Evolutionary conservation across 1,140 invertebrate species (phyloP).

Genomic region (Notospermus geniculatus): DNA sequence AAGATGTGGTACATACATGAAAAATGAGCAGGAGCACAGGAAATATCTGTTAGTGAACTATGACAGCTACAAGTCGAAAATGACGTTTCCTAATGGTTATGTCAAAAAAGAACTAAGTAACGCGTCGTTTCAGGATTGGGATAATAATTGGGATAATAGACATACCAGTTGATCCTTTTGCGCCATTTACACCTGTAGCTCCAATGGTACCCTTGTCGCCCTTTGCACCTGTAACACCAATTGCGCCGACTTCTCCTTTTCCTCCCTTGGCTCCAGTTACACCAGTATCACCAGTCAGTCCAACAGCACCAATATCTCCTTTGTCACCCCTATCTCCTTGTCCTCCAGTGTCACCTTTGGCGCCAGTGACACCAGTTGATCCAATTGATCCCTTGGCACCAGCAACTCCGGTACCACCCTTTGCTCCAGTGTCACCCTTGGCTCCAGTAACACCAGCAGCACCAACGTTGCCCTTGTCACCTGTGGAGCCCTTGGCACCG

Average conservation of each 20-base stretch:
- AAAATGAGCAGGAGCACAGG: too few relatives aligned
- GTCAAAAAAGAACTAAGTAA: too few relatives aligned
- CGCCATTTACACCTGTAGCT: constrained; percentile 3
- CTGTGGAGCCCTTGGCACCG: too few relatives aligned
- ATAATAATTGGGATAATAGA: too few relatives aligned
- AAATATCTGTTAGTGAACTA: too few relatives aligned
- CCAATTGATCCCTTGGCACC: constrained; percentile 8
- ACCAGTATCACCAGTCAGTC: constrained; percentile 10
- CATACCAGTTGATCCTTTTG: too few relatives aligned
- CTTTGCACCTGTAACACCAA: not conserved
- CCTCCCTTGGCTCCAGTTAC: constrained; percentile 11
- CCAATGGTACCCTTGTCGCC: constrained; percentile 8
- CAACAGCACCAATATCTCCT: constrained; percentile 8
- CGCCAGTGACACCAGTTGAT: not conserved
- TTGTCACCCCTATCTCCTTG: not conserved
- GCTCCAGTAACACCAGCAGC: constrained; percentile 10
- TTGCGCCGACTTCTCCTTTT: constrained; percentile 4
- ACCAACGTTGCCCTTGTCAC: too few relatives aligned
- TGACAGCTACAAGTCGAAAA: too few relatives aligned
- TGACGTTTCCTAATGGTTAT: too few relatives aligned
- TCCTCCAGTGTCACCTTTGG: constrained; percentile 7
- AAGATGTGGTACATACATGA: too few relatives aligned
- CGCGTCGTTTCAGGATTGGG: too few relatives aligned
- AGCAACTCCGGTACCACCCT: constrained; percentile 3
- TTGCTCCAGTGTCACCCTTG: constrained; percentile 9